Conservation (phyloP, 2,113 vertebrate genomes). For the Clarias macrocephalus region DNA sequence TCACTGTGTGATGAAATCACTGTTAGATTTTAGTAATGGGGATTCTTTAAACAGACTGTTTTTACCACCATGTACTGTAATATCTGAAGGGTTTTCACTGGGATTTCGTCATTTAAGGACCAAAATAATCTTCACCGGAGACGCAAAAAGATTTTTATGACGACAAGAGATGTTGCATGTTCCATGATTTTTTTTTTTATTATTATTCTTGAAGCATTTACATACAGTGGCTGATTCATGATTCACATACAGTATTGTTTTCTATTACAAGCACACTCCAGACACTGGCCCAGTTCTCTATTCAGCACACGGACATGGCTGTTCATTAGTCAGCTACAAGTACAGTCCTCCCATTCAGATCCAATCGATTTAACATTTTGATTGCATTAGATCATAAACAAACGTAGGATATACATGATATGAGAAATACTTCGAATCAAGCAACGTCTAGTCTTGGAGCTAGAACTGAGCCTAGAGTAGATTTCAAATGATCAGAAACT, state of each 20-base stretch:
- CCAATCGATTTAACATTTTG: not conserved
- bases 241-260: constrained; percentile 69
- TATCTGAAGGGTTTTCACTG: not conserved
- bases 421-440: constrained; percentile 28
- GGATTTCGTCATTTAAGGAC: not conserved
- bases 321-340: constrained; percentile 23
- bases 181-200: constrained; percentile 61
- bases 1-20: not conserved
- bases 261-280: constrained; percentile 27
- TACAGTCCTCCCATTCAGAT: constrained; percentile 17
- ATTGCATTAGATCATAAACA: constrained; percentile 37
- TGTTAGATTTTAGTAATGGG: too few species aligned
- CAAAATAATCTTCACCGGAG: not conserved
- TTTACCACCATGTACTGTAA: too few species aligned
- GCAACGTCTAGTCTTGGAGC: constrained; percentile 37
- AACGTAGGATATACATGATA: constrained; percentile 41
- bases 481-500: constrained; percentile 39
- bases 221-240: constrained; percentile 72
- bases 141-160: not conserved
- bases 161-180: constrained; percentile 53
- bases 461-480: constrained; percentile 17
- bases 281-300: constrained; percentile 11
- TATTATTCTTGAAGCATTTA: constrained; percentile 65
- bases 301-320: constrained; percentile 29
- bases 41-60: not conserved